These are phyloP conservation scores for Onychomys leucogaster DNA, from an alignment of 2,797 vertebrate genomes.

Conservation along the genomic window DNA sequence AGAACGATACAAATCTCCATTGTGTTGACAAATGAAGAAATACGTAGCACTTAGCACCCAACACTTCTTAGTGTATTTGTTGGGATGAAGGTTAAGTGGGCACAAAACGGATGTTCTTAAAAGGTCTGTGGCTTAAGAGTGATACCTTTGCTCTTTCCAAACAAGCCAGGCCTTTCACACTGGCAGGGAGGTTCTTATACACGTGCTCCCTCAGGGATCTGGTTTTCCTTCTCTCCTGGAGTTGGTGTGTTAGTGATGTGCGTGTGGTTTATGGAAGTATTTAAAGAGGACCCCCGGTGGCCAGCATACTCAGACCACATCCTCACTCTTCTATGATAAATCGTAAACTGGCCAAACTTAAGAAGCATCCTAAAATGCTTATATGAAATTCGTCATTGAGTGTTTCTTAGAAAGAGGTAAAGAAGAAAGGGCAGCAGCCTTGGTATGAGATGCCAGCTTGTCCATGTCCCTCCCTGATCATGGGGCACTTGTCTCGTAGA, in stretches of 20 bases:
- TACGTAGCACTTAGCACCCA: background rate
- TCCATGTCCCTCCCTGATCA: background rate
- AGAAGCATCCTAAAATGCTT: background rate
- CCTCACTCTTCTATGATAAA: background rate
- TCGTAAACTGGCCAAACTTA: slow-evolving; percentile 32
- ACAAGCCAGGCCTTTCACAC: background rate
- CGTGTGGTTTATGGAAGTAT: background rate
- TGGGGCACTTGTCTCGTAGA: rapidly evolving
- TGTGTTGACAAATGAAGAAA: background rate
- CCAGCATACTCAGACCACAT: background rate
- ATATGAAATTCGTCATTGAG: background rate
- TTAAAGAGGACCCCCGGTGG: background rate
- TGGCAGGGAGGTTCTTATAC: background rate
- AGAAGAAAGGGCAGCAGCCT: slow-evolving; percentile 9
- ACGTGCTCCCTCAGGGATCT: rapidly evolving
- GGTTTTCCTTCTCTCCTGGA: rapidly evolving
- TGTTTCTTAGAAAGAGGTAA: background rate
- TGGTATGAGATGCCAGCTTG: background rate
- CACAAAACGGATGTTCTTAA: background rate
- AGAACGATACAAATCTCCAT: background rate
- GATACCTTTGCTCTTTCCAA: background rate
- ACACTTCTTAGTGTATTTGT: background rate
- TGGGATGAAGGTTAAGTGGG: background rate
- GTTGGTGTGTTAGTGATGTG: background rate
- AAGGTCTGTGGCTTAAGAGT: background rate